Base-by-base conservation (phyloP, 2,888 invertebrate genomes). In the Mimumesa dahlbomi region DNA sequence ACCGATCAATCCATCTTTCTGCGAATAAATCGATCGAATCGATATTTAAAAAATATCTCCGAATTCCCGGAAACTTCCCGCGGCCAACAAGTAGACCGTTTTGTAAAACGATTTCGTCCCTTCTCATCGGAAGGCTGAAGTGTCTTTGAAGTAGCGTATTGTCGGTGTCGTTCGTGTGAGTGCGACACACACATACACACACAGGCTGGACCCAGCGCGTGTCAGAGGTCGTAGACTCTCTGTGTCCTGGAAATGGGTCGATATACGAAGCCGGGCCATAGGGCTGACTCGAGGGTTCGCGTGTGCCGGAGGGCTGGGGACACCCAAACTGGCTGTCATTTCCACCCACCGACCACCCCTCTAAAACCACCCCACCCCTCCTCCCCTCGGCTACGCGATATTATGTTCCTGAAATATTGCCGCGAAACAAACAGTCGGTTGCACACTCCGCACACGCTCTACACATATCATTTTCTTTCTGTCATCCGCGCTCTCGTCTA, bases 291-390 rank as follows among this genome's bases (percentile, higher is more conserved):
- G 68, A 61, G 76, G 77, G 52, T 53, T 59, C 57, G 56, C 48
- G 56, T 56, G 63, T 63, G 43, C 58, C 49, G 67, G 36, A n/a
- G 38, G 36, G 48, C 58, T 57, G 72, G 74, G 72, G 72, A 64
- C 67, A 74, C 61, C 65, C 68, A 70, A 79, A 77, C 79, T 79
- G 76, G 74, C 79, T 79, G 79, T 79, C 79, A 79, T 79, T 79
- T 79, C 76, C 79, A 79, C 63, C 65, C 72, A 52, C 58, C 59
- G 18, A 2, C 73, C 19, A 46, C 62, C 36, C 66, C 25, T 56
- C 46, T 14, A 25, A n/a, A n/a, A 21, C 57, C 31, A 50, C 63
- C 63, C 52, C 42, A 34, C 29, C 36, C 19, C 38, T 53, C 54
- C 53, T 38, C 25, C 31, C 61, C 56, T 29, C 25, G 31, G 38